Evolutionary conservation across 2,888 invertebrate species (phyloP), one percentile per base, ranked within the genome.

Genomic region (Pemphredon lugubris): DNA sequence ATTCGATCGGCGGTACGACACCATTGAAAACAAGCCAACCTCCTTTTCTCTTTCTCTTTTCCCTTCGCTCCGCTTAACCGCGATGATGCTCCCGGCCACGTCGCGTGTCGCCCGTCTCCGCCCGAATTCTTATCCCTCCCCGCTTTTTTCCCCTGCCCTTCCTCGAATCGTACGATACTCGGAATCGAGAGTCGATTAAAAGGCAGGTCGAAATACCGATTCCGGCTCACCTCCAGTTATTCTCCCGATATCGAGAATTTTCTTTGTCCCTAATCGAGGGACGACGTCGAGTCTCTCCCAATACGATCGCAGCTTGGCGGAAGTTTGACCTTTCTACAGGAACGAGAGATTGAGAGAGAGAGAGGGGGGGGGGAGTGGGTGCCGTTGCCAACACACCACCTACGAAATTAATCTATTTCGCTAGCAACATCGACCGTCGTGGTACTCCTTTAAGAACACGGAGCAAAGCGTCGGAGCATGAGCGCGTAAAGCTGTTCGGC

Each of bases 1-100:
- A 84, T 83, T 83, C 86, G 88, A 89, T 88, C 86, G 86, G 81
- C 83, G 84, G 84, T 84, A 86, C 83, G 85, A 85, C 87, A 88
- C 88, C 86, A 87, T 88, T 88, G 85, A 85, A 88, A 87, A 84
- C 87, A 84, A 85, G 61, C 83, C 83, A 84, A 81, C 76, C 70
- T 78, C 73, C 69, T 79, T 76, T 73, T 69, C 60, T 45, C 48
- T 53, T 59, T 54, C 66, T 51, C 53, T 53, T 37, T 53, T 34
- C 13, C 59, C 44, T 26, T 50, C 40, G 44, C 39, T 81, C 82
- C n/a, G n/a, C n/a, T 34, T 26, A 13, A 65, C 51, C 65, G 64
- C 75, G 57, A 67, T 44, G 44, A 5, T 26, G 26, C 26, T 58
- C 60, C 55, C 67, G 65, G 32, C 54, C 21, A 63, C 59, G 37